These are phyloP conservation scores for Ptychochromis oligacanthus DNA, from an alignment of 2,113 vertebrate species.

Conservation along the genomic window DNA sequence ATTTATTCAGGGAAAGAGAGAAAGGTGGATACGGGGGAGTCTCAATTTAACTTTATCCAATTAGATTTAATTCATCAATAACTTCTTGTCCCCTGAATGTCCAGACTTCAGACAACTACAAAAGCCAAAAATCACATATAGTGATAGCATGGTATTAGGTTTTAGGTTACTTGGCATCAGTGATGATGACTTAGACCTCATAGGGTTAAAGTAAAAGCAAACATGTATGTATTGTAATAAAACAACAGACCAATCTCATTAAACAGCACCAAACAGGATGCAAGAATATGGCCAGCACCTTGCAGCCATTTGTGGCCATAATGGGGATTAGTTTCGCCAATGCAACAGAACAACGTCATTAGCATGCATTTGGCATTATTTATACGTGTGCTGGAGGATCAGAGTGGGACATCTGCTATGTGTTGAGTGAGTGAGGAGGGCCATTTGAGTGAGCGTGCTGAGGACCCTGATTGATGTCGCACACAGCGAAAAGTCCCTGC, in stretches of 20 bases:
- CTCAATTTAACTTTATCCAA: neutral
- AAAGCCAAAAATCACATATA: neutral
- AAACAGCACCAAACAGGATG: slow-evolving; percentile 2
- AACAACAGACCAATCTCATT: neutral
- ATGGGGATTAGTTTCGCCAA: slow-evolving; percentile 46
- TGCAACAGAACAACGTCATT: slow-evolving; percentile 57
- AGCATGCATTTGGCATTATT: slow-evolving; percentile 70
- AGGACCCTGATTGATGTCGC: slow-evolving; percentile 76
- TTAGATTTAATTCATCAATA: neutral
- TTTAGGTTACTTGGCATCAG: neutral
- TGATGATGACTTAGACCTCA: neutral
- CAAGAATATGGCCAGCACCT: neutral
- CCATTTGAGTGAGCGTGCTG: slow-evolving; percentile 65
- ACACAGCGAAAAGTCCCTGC: slow-evolving; percentile 67
- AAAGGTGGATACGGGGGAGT: too few relatives aligned
- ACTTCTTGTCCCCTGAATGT: neutral
- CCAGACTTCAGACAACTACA: neutral
- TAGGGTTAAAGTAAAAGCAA: neutral
- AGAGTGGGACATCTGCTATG: slow-evolving; percentile 73
- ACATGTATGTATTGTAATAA: neutral
- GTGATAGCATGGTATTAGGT: neutral
- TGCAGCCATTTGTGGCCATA: slow-evolving; percentile 33
- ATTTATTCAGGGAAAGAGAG: too few relatives aligned
- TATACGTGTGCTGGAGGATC: slow-evolving; percentile 54
- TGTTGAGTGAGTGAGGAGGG: slow-evolving; percentile 74